Base-by-base conservation (phyloP, 2,888 invertebrate genomes). In the Podabrus alpinus region DNA sequence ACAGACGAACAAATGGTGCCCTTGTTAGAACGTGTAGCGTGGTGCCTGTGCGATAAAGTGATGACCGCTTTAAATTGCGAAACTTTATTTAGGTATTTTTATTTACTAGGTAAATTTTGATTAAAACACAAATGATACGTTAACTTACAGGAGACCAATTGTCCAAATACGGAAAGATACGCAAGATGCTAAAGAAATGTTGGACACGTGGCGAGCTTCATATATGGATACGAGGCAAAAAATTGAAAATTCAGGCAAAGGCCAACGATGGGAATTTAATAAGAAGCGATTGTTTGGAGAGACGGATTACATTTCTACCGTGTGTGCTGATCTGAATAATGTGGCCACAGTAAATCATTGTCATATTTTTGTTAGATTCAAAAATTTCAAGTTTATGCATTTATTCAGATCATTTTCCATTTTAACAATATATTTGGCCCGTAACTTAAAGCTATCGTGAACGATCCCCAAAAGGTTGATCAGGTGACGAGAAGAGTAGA, bases 241-340 rank as follows among this genome's bases (percentile, higher is more conserved):
- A 81, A 97, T 97, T 77, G 97, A 97, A 86, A 87, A 92, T 15
- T 94, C 95, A 1, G 96, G 95, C 0, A 94, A 95, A 80, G 95
- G 95, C 21, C 91, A 92, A 4, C 90, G 97, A 10, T 97, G 97
- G 97, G 97, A 97, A 86, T 98, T 97, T 86, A 95, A 97, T 84
- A 93, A 94, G 81, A 92, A 91, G 13, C 89, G 91, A 61, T 88
- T 98, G 25, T 97, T 97, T 86, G 92, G 92, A 1, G 91, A 92
- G 74, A 96, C 97, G 0, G 96, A 97, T 84, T 97, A 97, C 82
- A 94, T 97, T 80, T 92, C 93, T 2, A 89, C 90, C 9, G 95
- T 97, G 10, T 95, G 95, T 75, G 89, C 90, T 67, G 95, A 97
- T 83, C 88, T 97, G 45, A 90, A 93, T n/a, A 91, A 94, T 77